Evolutionary conservation across 1,140 invertebrate genomes (phyloP), one percentile per base, ranked within the genome.

Genomic region (Bombus soroeensis): DNA sequence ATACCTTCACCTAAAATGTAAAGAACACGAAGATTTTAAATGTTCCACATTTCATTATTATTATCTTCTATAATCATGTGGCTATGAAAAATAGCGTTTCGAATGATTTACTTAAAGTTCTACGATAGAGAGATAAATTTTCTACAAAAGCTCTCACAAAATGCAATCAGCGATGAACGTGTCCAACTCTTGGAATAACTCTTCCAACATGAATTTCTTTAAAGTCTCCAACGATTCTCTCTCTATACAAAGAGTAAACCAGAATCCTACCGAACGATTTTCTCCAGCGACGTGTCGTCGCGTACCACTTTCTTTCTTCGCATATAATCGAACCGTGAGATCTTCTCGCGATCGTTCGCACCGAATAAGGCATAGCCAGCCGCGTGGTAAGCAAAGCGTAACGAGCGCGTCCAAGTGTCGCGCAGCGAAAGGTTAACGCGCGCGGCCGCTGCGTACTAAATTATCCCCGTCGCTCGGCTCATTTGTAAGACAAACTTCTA

Each of bases 401-500:
- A 93, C 92, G 91, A 92, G 89, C 88, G 41, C 86, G 91, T 90
- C 92, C 37, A 34, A 72, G 68, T 72, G 81, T 73, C 91, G 92
- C 89, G 73, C 85, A 87, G 81, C 90, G 90, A 93, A 92, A 93
- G 92, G 91, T 92, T 90, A 91, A 92, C 88, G 84, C 43, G 88
- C 81, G 84, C 80, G 81, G 79, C 90, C 86, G 88, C 88, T 81
- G 78, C 90, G 89, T 78, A 93, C 88, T 95, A 94, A 95, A 95
- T 95, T 94, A 95, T 94, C 89, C 89, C 91, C 92, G 93, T 94
- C 92, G 91, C 93, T 91, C 93, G 93, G 91, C 94, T 94, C 94
- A 94, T 95, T 95, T 95, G 93, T 93, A 94, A 94, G 94, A 95
- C 93, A 94, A 95, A 95, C 94, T 94, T 90, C 59, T 77, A 83